Evolutionary conservation across 2,113 vertebrate genomes (phyloP).

Genomic region (Scomber scombrus): DNA sequence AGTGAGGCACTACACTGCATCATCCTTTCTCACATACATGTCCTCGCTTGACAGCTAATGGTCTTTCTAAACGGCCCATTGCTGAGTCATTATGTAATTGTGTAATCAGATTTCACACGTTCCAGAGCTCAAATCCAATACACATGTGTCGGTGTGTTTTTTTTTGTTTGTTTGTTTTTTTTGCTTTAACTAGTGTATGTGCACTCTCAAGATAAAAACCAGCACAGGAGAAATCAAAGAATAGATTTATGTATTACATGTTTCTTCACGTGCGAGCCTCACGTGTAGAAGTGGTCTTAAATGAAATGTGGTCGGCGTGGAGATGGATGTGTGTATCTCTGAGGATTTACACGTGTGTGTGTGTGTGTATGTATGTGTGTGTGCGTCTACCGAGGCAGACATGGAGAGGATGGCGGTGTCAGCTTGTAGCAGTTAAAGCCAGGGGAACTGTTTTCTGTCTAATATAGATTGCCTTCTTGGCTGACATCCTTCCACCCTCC

Average conservation of each 20-base stretch:
- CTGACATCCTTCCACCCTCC: slow-evolving; percentile 67
- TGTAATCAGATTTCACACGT: slow-evolving; percentile 80
- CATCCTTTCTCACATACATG: slow-evolving; percentile 41
- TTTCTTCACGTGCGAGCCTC: slow-evolving; percentile 36
- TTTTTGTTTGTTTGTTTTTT: slow-evolving; percentile 12
- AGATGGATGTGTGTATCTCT: slow-evolving; percentile 16
- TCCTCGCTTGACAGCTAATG: slow-evolving; percentile 64
- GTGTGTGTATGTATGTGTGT: neutral
- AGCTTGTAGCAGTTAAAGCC: slow-evolving; percentile 59
- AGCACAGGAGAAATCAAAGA: slow-evolving; percentile 11
- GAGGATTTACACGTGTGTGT: slow-evolving; percentile 33
- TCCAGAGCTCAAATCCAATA: slow-evolving; percentile 67
- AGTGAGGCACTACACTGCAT: slow-evolving; percentile 37
- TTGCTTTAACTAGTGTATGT: neutral
- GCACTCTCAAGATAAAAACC: neutral
- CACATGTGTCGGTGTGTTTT: slow-evolving; percentile 43
- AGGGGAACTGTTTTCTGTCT: slow-evolving; percentile 66
- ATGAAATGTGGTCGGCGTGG: slow-evolving; percentile 8
- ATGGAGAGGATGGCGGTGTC: slow-evolving; percentile 54
- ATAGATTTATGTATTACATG: slow-evolving; percentile 34
- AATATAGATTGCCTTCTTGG: slow-evolving; percentile 71
- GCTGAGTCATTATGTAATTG: slow-evolving; percentile 76
- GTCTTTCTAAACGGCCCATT: slow-evolving; percentile 67
- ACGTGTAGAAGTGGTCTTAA: slow-evolving; percentile 16
- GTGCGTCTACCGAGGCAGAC: slow-evolving; percentile 40